Evolutionary conservation across 2,113 vertebrate species (phyloP).

Genomic region (Amazona guildingii): DNA sequence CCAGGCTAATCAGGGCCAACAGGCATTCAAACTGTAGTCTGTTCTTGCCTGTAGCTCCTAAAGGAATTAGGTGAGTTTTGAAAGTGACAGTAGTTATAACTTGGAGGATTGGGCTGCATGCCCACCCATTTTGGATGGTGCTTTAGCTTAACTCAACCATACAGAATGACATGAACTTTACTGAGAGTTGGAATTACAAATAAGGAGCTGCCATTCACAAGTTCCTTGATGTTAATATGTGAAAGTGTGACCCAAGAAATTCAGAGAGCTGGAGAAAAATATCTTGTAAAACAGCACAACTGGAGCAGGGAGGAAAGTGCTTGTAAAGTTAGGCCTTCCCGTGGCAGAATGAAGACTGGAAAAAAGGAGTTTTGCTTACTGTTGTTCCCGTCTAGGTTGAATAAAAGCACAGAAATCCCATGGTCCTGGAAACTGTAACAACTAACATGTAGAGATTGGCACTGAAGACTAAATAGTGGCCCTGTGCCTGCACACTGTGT

Average conservation of each 20-base stretch:
- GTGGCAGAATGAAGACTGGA: neutral
- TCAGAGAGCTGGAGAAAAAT: neutral
- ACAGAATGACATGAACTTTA: neutral
- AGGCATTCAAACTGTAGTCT: neutral
- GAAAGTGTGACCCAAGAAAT: neutral
- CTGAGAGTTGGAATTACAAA: neutral
- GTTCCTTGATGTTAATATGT: neutral
- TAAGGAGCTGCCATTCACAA: neutral
- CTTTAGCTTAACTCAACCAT: neutral
- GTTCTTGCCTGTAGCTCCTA: neutral
- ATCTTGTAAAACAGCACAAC: neutral
- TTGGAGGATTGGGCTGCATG: neutral
- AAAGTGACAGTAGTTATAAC: neutral
- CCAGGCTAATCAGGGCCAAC: neutral
- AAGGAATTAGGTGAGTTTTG: neutral
- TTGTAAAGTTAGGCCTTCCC: neutral
- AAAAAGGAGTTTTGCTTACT: neutral
- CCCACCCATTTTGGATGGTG: neutral
- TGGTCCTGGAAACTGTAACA: neutral
- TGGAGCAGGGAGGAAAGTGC: neutral
- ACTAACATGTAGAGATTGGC: neutral
- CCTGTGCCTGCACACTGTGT: neutral
- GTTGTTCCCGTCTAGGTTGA: neutral
- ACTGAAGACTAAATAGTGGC: neutral
- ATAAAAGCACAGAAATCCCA: neutral